A percentile compares a stretch with the other conserved stretches of the same genome.
Evolutionary conservation across 2,797 vertebrate species (phyloP).

Genomic region (Hemitrygon akajei): DNA sequence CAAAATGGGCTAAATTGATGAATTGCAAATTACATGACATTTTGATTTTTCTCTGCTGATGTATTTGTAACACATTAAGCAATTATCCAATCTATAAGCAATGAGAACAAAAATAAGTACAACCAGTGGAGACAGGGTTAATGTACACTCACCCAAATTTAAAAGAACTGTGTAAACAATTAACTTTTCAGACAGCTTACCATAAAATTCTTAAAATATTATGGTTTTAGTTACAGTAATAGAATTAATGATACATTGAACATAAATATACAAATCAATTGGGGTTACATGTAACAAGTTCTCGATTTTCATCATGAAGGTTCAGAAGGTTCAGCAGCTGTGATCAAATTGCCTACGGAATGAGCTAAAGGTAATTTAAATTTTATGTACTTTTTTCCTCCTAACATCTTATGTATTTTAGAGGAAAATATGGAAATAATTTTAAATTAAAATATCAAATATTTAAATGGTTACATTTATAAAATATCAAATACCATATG

Average conservation of each 20-base stretch:
- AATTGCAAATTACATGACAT: not conserved
- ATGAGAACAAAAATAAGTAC: not conserved
- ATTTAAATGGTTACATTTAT: not conserved
- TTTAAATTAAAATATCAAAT: not conserved
- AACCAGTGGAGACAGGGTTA: not conserved
- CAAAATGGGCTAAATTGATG: not conserved
- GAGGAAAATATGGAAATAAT: not conserved
- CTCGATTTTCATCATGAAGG: not conserved
- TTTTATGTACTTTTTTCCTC: not conserved
- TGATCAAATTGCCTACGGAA: not conserved
- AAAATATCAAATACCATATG: too few relatives aligned
- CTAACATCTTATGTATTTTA: not conserved
- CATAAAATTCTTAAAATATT: constrained; percentile 11
- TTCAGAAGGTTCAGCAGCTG: not conserved
- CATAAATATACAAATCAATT: not conserved
- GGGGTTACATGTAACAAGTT: not conserved
- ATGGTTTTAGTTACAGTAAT: not conserved
- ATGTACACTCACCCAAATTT: not conserved
- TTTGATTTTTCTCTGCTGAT: not conserved
- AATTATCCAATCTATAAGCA: not conserved
- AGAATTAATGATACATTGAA: not conserved
- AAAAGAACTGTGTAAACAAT: not conserved
- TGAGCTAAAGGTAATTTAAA: not conserved
- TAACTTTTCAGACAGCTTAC: not conserved
- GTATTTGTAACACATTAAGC: not conserved